Evolutionary conservation across 1,140 invertebrate species (phyloP).

Genomic region (Whitmania pigra): DNA sequence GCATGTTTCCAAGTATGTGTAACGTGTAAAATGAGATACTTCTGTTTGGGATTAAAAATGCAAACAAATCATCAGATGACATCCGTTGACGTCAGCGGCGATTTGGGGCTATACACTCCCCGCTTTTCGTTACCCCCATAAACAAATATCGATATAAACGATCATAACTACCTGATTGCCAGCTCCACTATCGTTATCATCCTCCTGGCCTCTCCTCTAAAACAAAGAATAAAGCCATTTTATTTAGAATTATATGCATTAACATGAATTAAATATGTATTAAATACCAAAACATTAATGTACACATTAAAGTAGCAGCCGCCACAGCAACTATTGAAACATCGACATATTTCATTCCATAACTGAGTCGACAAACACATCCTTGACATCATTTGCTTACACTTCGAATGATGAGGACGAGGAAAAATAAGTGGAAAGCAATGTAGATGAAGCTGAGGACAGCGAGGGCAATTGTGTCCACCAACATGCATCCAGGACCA

Average conservation of each 20-base stretch:
- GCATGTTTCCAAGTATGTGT: too few relatives aligned
- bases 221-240: too few relatives aligned
- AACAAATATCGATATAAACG: neutral
- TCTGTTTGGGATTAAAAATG: too few relatives aligned
- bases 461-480: conserved; percentile 9
- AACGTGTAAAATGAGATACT: too few relatives aligned
- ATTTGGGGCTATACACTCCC: too few relatives aligned
- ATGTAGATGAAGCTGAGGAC: conserved; percentile 15
- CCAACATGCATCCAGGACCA: conserved; percentile 3
- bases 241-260: too few relatives aligned
- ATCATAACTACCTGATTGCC: conserved; percentile 3
- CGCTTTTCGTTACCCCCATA: too few relatives aligned
- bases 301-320: neutral
- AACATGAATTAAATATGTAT: too few relatives aligned
- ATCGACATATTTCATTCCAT: too few relatives aligned
- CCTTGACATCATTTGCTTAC: neutral
- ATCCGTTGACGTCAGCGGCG: too few relatives aligned
- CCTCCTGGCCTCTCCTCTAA: neutral
- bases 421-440: conserved; percentile 9
- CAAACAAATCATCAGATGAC: too few relatives aligned
- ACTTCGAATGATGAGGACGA: conserved; percentile 11
- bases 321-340: neutral
- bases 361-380: too few relatives aligned
- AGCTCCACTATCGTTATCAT: neutral
- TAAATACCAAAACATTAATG: neutral